Base-by-base conservation (phyloP, 1,140 invertebrate genomes). In the Scylla paramamosain region DNA sequence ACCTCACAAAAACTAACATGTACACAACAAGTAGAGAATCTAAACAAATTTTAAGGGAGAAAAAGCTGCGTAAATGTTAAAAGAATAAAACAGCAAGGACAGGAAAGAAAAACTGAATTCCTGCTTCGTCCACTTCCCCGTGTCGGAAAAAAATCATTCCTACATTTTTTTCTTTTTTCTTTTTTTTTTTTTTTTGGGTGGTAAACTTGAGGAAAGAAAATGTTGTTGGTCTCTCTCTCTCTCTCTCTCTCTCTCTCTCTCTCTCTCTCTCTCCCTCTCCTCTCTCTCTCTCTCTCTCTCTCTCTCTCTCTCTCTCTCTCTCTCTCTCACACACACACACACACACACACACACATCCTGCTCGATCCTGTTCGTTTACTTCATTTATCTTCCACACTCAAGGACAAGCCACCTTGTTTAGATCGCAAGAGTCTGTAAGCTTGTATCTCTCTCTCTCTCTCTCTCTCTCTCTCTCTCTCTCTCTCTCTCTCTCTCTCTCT, bases 401-500 rank as follows among this genome's bases (percentile, higher is more conserved):
- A 59, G 52, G 52, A 59, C 52, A 59, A 59, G 52, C 52, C 52
- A 59, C 52, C 52, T 14, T 59, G 16, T 59, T 59, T 59, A 59
- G 39, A 59, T n/a, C 29, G n/a, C 29, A 87, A 87, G 14, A 10
- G 14, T 87, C 20, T 87, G 14, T n/a, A 31, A 16, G 7, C n/a
- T 20, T 87, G 7, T 20, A 3, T 59, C 52, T 59, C 52, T 59
- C 52, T 59, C 52, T 59, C 52, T 59, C 52, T 59, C 52, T 87
- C 84, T 87, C 84, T 87, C 84, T 87, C 84, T 87, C 84, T 87
- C 84, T 87, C 84, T 87, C 84, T 87, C 45, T 31, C 29, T 52
- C 86, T 59, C 31, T 52, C 45, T 31, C 29, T 52, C 86, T 59
- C 31, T 52, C 45, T 31, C 29, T 52, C 86, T 59, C 31, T 52